A percentile compares a stretch with the other conserved stretches of the same genome.
These are phyloP conservation scores for Pseudococcus viburni DNA, from an alignment of 2,888 invertebrate genomes.

Conservation along the genomic window DNA sequence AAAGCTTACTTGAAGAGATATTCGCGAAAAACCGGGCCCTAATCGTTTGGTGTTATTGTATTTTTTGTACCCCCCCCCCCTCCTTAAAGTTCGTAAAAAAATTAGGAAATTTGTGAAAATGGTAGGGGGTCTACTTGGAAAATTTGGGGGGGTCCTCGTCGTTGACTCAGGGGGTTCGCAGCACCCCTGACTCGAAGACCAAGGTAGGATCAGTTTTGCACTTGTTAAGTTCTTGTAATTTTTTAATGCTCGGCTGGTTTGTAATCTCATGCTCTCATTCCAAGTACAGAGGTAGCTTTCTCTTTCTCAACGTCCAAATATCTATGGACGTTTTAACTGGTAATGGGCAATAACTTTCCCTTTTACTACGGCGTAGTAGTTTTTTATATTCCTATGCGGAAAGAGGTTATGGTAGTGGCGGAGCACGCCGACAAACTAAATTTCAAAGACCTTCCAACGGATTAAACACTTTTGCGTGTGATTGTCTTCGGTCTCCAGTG, in stretches of 20 bases:
- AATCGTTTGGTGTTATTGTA: no score
- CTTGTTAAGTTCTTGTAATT: constrained; percentile 55
- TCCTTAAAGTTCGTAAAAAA: no score
- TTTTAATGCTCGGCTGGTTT: constrained; percentile 57
- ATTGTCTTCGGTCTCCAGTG: constrained; percentile 51
- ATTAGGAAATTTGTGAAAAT: no score
- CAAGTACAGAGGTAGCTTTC: constrained; percentile 62
- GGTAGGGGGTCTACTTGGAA: no score
- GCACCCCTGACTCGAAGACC: constrained; percentile 42
- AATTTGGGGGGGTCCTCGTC: no score
- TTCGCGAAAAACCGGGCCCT: no score
- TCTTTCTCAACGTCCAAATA: constrained; percentile 65
- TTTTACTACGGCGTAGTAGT: constrained; percentile 62
- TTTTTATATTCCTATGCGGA: constrained; percentile 53
- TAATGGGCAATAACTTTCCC: constrained; percentile 65
- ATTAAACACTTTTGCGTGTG: constrained; percentile 56
- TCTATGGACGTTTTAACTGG: constrained; percentile 63
- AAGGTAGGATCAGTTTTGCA: background rate
- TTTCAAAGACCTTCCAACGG: constrained; percentile 57
- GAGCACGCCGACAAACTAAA: constrained; percentile 59
- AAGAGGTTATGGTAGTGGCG: constrained; percentile 60
- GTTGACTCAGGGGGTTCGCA: no score
- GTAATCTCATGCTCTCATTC: constrained; percentile 64
- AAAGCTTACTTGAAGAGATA: no score
- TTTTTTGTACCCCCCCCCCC: no score